These are phyloP conservation scores for Rhaphigaster nebulosa DNA, from an alignment of 2,888 invertebrate genomes.

Conservation along the genomic window DNA sequence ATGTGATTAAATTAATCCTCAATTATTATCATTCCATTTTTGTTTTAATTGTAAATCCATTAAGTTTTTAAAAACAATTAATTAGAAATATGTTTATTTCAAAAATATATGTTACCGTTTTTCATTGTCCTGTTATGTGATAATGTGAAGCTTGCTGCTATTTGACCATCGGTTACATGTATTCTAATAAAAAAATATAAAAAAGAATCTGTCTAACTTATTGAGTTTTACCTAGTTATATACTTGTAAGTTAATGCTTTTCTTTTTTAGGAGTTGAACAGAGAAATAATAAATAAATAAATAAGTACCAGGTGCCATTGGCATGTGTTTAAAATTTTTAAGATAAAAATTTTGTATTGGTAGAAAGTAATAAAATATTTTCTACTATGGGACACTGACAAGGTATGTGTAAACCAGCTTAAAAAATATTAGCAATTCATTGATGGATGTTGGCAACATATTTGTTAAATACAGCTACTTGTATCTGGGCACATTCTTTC, in stretches of 20 bases:
- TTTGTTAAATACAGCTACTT: no score
- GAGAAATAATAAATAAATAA: background rate
- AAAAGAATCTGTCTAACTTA: background rate
- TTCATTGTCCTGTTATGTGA: conserved; percentile 9
- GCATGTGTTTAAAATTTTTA: no score
- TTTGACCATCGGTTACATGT: conserved; percentile 31
- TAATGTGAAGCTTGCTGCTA: conserved; percentile 35
- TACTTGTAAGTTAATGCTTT: background rate
- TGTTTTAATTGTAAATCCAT: background rate
- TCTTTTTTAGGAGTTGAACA: background rate
- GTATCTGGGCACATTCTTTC: no score
- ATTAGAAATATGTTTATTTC: background rate
- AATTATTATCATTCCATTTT: background rate
- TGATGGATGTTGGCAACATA: no score
- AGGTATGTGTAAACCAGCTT: no score
- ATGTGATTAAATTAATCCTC: background rate
- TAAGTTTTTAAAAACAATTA: background rate
- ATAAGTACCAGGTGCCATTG: background rate
- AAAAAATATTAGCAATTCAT: no score
- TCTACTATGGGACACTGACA: no score
- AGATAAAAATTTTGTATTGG: no score
- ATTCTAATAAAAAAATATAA: conserved; percentile 30
- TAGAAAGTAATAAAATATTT: no score
- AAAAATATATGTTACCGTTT: background rate
- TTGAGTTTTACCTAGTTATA: background rate